Percentiles rank a stretch among this genome's conserved stretches.
These are phyloP conservation scores for Hydrotaea cyrtoneurina DNA, from an alignment of 2,888 invertebrate species.

Conservation along the genomic window DNA sequence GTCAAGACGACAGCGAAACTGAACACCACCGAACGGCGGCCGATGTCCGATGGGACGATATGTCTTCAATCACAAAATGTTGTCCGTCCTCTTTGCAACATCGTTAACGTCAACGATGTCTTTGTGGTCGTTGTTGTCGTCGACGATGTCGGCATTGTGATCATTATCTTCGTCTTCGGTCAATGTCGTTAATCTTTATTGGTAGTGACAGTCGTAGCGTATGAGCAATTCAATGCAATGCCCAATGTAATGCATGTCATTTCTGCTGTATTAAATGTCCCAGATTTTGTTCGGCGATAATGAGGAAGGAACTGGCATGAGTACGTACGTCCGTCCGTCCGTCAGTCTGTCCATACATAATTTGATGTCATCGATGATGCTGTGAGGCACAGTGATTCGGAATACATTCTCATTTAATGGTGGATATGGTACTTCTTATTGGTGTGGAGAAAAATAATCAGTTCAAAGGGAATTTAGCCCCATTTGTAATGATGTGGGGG, in stretches of 20 bases:
- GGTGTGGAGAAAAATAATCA: too few species aligned
- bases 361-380: slow-evolving; percentile 21
- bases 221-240: slow-evolving; percentile 4
- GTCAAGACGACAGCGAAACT: slow-evolving; percentile 29
- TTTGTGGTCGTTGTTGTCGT: not conserved
- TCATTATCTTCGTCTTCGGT: slow-evolving; percentile 10
- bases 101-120: not conserved
- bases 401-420: too few species aligned
- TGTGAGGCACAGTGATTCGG: too few species aligned
- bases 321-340: not conserved
- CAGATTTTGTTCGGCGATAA: too few species aligned
- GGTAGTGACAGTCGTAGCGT: not conserved
- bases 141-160: too few species aligned
- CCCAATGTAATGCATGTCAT: not conserved
- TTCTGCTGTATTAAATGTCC: not conserved
- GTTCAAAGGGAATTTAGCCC: too few species aligned
- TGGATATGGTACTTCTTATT: too few species aligned
- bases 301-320: not conserved
- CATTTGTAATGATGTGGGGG: too few species aligned
- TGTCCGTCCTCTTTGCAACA: too few species aligned
- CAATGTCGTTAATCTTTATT: slow-evolving; percentile 27
- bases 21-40: not conserved
- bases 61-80: not conserved
- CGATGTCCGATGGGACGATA: not conserved
- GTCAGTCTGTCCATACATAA: not conserved